phyloP scores from a whole-genome alignment of 2,888 invertebrate genomes.

The Bhutanitis thaidina region DNA sequence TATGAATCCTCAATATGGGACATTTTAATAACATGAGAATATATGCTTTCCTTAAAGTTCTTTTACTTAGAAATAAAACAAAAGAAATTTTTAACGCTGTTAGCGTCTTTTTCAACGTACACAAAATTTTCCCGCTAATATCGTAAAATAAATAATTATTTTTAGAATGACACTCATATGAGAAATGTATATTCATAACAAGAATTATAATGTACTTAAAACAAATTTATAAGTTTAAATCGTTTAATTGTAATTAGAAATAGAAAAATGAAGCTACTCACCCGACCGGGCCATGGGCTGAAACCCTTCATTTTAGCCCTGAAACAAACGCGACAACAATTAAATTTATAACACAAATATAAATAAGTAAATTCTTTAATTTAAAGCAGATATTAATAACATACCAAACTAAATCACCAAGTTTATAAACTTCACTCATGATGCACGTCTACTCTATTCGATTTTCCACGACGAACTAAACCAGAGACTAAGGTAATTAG shows the following conservation, averaged over 20 bases:
- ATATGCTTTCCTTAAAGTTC: too few species aligned
- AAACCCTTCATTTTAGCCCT: conserved; percentile 99
- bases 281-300: conserved; percentile 98
- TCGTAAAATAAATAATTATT: conserved; percentile 17
- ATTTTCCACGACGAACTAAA: conserved; percentile 71
- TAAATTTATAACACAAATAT: conserved; percentile 26
- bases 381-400: conserved; percentile 25
- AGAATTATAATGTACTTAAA: not conserved
- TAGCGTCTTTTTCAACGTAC: conserved; percentile 16
- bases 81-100: too few species aligned
- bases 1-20: not conserved
- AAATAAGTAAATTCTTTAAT: conserved; percentile 19
- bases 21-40: too few species aligned
- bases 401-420: conserved; percentile 73
- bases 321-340: conserved; percentile 56
- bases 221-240: not conserved
- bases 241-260: conserved; percentile 17
- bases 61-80: too few species aligned
- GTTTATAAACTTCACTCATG: conserved; percentile 70
- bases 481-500: conserved; percentile 38
- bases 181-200: not conserved
- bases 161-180: conserved; percentile 14
- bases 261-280: conserved; percentile 81
- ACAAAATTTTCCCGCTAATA: conserved; percentile 26
- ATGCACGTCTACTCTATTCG: conserved; percentile 41